Evolutionary conservation across 2,113 vertebrate species (phyloP).

Genomic region (Chascanopsetta lugubris): DNA sequence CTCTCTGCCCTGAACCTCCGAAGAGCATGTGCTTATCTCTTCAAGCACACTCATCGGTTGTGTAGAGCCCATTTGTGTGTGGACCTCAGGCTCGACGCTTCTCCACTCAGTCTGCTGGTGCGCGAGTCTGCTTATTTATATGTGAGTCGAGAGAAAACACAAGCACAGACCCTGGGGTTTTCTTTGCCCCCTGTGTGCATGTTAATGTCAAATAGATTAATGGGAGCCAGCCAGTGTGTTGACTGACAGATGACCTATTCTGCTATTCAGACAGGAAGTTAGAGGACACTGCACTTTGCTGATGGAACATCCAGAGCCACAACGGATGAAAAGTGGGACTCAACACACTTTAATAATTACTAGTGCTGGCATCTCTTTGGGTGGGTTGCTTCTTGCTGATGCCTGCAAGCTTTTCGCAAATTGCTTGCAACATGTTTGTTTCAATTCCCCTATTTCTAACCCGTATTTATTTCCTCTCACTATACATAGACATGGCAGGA

Average conservation of each 20-base stretch:
- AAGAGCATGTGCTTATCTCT: constrained; percentile 14
- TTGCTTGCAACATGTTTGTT: constrained; percentile 35
- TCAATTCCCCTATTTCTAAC: constrained; percentile 31
- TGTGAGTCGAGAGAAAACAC: background rate
- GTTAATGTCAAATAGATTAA: constrained; percentile 76
- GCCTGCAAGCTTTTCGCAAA: constrained; percentile 3
- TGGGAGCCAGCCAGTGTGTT: constrained; percentile 31
- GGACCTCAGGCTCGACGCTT: constrained; percentile 16
- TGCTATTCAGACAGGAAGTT: constrained; percentile 66
- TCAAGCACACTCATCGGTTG: constrained; percentile 17
- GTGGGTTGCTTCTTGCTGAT: background rate
- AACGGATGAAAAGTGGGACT: constrained; percentile 31
- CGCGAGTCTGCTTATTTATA: background rate
- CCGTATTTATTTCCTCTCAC: constrained; percentile 16
- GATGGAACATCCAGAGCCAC: constrained; percentile 20
- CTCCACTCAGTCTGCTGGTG: constrained; percentile 19
- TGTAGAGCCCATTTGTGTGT: constrained; percentile 40
- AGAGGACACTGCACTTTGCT: constrained; percentile 35
- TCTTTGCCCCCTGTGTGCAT: constrained; percentile 48
- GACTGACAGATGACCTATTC: constrained; percentile 80
- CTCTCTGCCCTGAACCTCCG: constrained; percentile 19
- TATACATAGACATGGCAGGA: background rate
- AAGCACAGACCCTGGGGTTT: constrained; percentile 27
- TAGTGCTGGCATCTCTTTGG: background rate
- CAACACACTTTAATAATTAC: constrained; percentile 20